A percentile compares a stretch with the other conserved stretches of the same genome.
These are phyloP conservation scores for Pongo pygmaeus DNA, from an alignment of 2,113 vertebrate species.

Conservation along the genomic window DNA sequence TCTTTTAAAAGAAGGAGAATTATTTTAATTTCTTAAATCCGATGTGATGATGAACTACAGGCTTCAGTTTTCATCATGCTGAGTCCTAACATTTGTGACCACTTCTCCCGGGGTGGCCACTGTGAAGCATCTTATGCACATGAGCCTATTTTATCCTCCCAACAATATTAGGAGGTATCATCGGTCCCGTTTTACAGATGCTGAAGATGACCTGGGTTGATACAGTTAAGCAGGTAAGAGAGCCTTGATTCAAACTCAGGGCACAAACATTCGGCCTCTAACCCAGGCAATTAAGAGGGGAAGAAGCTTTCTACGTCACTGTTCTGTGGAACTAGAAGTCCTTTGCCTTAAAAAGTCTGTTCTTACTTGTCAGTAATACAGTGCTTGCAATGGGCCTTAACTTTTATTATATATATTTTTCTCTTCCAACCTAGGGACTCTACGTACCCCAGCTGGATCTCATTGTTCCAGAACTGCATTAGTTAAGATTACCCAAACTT, in stretches of 20 bases:
- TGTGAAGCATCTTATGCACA: neutral
- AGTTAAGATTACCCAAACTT: slow-evolving; percentile 70
- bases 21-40: neutral
- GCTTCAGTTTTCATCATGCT: neutral
- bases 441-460: slow-evolving; percentile 80
- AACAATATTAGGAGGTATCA: neutral
- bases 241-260: neutral
- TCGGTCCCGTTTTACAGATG: neutral
- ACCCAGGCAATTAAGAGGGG: neutral
- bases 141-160: neutral
- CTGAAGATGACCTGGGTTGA: neutral
- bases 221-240: neutral
- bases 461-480: slow-evolving; percentile 73
- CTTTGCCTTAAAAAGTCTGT: neutral
- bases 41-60: neutral
- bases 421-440: slow-evolving; percentile 77
- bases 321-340: neutral
- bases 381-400: neutral
- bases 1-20: neutral
- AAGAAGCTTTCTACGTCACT: neutral
- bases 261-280: neutral
- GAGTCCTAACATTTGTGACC: neutral
- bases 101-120: neutral
- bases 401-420: slow-evolving; percentile 63
- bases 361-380: neutral